Evolutionary conservation across 2,113 vertebrate species (phyloP), one percentile per base, ranked within the genome.

Genomic region (Callithrix jacchus): DNA sequence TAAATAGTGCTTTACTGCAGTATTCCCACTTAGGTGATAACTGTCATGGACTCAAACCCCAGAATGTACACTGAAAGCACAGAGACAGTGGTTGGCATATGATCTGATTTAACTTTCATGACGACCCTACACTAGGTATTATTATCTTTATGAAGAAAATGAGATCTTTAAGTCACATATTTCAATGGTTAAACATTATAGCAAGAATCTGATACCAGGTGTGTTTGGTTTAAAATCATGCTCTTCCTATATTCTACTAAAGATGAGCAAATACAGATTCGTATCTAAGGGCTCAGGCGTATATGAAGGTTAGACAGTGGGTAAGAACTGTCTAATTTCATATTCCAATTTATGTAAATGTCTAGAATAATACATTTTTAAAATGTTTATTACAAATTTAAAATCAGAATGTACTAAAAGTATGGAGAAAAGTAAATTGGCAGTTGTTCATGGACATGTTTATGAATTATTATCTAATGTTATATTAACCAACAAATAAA

Each of bases 201-300:
- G 23, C 5, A 83, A 84, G 77, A 93, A 82, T 88, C 23, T 71
- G n/a, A 86, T 73, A 87, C 1, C n/a, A 87, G 35, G 56, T 79
- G 37, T 94, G 16, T 89, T 10, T 70, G 3, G 40, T 90, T 95
- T 81, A 96, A 95, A 95, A 94, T 61, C n/a, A 88, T 81, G 47
- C 47, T 56, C 52, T 68, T 68, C 42, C 84, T 87, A 49, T 66
- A 92, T 45, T 80, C 23, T 83, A 93, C 27, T 47, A 3, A 90
- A 52, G 13, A 91, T 79, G 9, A 81, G 49, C n/a, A 95, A 95
- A 35, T 91, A 5, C 45, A 95, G 87, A 16, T 52, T 52, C 18
- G 52, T 52, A 52, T 52, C 76, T 42, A 86, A 83, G 27, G 30
- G 6, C 23, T 45, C 66, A 91, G 35, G 40, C 58, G 9, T 89